Conservation (phyloP, 2,797 vertebrate species). For the Artibeus lituratus region DNA sequence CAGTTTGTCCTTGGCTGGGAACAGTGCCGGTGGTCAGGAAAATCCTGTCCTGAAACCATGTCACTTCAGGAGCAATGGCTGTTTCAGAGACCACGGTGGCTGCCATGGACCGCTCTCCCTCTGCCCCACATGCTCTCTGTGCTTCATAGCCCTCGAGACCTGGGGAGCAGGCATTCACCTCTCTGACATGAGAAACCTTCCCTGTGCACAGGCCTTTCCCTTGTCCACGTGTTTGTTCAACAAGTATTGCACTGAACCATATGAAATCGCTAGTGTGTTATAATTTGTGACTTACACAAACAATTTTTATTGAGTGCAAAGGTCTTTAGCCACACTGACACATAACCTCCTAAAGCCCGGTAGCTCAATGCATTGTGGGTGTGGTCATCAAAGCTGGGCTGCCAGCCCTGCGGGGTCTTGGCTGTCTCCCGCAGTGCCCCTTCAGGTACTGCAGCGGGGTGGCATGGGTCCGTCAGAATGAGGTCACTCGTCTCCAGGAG, state of each 20-base stretch:
- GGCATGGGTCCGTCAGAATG: neutral
- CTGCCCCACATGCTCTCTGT: neutral
- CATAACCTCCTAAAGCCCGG: neutral
- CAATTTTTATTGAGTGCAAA: neutral
- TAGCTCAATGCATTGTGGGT: neutral
- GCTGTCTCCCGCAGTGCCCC: neutral
- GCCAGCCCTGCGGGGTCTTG: neutral
- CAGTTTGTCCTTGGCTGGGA: neutral
- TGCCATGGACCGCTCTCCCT: neutral
- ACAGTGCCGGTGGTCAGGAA: neutral
- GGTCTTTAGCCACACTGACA: neutral
- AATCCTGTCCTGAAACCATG: neutral
- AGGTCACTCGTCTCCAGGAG: neutral
- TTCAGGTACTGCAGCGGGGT: neutral
- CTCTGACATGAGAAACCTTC: neutral
- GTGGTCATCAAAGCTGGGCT: neutral
- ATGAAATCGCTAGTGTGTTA: neutral
- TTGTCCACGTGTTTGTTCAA: neutral
- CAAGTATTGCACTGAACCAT: neutral
- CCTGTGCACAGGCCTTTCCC: neutral
- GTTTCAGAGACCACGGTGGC: neutral
- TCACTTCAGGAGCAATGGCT: neutral
- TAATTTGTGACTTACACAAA: neutral
- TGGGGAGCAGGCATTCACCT: neutral
- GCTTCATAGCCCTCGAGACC: neutral